A percentile compares a stretch with the other conserved stretches of the same genome.
Conservation (phyloP, 30 jellyfish, hydroid and myxozoan species). For the Mastigias papua region DNA sequence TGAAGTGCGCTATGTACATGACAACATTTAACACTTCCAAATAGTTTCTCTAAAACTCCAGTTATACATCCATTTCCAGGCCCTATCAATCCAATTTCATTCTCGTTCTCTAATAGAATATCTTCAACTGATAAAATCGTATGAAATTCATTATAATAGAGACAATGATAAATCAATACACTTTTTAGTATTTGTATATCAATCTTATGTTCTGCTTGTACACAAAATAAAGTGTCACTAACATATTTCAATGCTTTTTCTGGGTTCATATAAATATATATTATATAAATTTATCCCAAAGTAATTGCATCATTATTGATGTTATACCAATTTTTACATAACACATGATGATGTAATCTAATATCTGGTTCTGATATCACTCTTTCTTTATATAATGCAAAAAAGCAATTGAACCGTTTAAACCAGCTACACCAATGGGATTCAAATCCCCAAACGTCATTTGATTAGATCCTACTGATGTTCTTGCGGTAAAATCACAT, state of each 20-base stretch:
- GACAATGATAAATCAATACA: neutral
- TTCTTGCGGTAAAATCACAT: constrained; percentile 48
- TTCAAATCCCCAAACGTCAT: constrained; percentile 70
- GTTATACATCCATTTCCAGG: neutral
- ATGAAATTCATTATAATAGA: neutral
- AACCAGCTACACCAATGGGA: constrained; percentile 20
- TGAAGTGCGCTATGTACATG: constrained; percentile 6
- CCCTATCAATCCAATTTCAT: constrained; percentile 9
- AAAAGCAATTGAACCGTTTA: constrained; percentile 40
- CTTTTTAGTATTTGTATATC: neutral
- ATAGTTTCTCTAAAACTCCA: neutral
- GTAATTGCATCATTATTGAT: neutral
- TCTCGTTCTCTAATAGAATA: neutral
- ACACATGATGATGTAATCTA: constrained; percentile 10
- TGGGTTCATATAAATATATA: neutral
- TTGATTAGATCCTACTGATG: constrained; percentile 41
- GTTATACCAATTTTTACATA: constrained; percentile 24
- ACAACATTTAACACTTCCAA: constrained; percentile 6
- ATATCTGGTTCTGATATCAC: constrained; percentile 1
- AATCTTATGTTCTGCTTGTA: constrained; percentile 2
- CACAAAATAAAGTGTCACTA: neutral
- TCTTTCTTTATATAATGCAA: constrained; percentile 13
- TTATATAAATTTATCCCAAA: neutral
- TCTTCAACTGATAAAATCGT: neutral
- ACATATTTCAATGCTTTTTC: neutral